A percentile compares a stretch with the other conserved stretches of the same genome.
Evolutionary conservation across 2,888 invertebrate genomes (phyloP).

Genomic region (Herminia tarsipennalis): DNA sequence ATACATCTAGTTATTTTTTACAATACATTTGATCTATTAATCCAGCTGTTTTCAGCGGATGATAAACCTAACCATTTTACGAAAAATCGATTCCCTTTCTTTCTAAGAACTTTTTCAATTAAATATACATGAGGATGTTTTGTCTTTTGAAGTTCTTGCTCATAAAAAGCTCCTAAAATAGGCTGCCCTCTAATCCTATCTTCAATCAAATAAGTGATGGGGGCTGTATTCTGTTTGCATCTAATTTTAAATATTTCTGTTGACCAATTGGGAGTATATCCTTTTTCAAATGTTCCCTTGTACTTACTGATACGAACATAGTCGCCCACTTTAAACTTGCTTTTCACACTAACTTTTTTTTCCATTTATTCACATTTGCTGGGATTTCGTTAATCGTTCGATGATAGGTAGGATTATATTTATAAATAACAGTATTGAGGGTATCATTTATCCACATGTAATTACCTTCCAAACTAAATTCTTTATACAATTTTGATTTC

Average conservation of each 20-base stretch:
- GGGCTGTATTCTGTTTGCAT: slow-evolving; percentile 22
- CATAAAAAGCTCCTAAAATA: slow-evolving; percentile 25
- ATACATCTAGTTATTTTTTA: background rate
- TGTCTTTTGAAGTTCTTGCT: slow-evolving; percentile 24
- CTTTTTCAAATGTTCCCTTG: slow-evolving; percentile 20
- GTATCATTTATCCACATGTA: no score
- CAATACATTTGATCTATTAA: slow-evolving; percentile 11
- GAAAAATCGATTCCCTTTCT: slow-evolving; percentile 7
- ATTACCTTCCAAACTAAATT: no score
- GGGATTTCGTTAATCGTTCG: no score
- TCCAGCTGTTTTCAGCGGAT: slow-evolving; percentile 20
- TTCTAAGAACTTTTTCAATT: slow-evolving; percentile 20
- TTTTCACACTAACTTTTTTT: slow-evolving; percentile 17
- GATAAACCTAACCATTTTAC: slow-evolving; percentile 24
- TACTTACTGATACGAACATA: slow-evolving; percentile 27
- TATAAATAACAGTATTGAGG: no score
- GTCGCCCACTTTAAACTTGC: slow-evolving; percentile 7
- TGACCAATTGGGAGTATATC: slow-evolving; percentile 29
- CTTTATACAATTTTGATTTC: no score
- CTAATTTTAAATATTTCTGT: slow-evolving; percentile 32
- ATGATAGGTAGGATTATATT: no score
- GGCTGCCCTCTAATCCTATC: slow-evolving; percentile 12
- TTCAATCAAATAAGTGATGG: slow-evolving; percentile 22
- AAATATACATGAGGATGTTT: slow-evolving; percentile 16
- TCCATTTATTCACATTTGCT: no score